A percentile compares a stretch with the other conserved stretches of the same genome.
phyloP scores from a whole-genome alignment of 2,888 invertebrate genomes.

The Drosophila tanythrix region DNA sequence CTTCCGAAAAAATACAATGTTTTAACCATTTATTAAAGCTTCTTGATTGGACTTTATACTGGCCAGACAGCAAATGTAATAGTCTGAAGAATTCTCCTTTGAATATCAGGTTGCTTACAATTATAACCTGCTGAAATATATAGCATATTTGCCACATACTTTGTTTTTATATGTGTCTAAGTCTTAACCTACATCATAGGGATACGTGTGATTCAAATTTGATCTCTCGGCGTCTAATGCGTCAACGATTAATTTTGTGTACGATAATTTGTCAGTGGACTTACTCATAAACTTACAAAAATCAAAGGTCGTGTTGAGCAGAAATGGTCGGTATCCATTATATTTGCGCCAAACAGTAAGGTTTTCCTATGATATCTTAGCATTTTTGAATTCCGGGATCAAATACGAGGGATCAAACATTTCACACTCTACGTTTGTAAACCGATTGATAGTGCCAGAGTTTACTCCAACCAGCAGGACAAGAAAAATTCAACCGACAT shows the following conservation, averaged over 20 bases:
- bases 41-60: slow-evolving; percentile 29
- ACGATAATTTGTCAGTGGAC: background rate
- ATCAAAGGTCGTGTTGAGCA: slow-evolving; percentile 36
- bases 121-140: slow-evolving; percentile 23
- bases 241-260: slow-evolving; percentile 4
- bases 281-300: slow-evolving; percentile 22
- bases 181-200: slow-evolving; percentile 25
- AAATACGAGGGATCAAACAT: slow-evolving; percentile 6
- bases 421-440: slow-evolving; percentile 26
- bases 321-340: slow-evolving; percentile 30
- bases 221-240: background rate
- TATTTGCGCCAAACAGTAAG: slow-evolving; percentile 33
- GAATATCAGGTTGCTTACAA: slow-evolving; percentile 20
- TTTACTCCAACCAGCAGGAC: background rate
- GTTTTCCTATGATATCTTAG: slow-evolving; percentile 17
- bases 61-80: slow-evolving; percentile 27
- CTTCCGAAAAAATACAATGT: background rate
- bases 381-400: slow-evolving; percentile 8
- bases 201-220: slow-evolving; percentile 43
- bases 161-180: background rate
- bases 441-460: background rate
- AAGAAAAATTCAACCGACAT: background rate
- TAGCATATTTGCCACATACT: background rate
- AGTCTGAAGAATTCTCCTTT: slow-evolving; percentile 14
- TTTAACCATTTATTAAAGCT: background rate